Evolutionary conservation across 2,888 invertebrate genomes (phyloP).

Genomic region (Icerya purchasi): DNA sequence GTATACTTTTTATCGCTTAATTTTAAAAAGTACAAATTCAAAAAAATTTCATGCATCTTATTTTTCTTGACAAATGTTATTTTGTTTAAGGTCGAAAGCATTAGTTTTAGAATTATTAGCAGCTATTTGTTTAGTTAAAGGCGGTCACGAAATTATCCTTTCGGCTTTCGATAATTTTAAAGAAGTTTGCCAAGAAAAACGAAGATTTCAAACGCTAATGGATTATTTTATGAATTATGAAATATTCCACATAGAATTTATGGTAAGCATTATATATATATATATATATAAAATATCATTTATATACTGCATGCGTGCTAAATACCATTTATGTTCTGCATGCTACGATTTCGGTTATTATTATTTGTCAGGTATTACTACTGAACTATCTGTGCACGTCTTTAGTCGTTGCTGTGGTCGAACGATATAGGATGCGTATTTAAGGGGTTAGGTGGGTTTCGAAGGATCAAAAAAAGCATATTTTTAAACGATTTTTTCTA

Average conservation of each 20-base stretch:
- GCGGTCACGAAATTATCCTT: constrained; percentile 95
- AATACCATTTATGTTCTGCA: too few relatives aligned
- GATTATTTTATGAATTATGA: constrained; percentile 91
- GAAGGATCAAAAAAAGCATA: too few relatives aligned
- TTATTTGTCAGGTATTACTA: too few relatives aligned
- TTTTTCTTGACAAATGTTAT: constrained; percentile 9
- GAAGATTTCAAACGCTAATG: constrained; percentile 90
- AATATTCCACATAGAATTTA: constrained; percentile 92
- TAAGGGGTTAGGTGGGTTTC: too few relatives aligned
- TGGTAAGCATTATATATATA: constrained; percentile 38
- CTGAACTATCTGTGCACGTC: too few relatives aligned
- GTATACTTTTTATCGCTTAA: not conserved
- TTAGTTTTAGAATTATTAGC: constrained; percentile 88
- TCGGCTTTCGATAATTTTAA: constrained; percentile 96
- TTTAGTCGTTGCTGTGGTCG: too few relatives aligned
- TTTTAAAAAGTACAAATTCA: not conserved
- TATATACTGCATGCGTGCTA: too few relatives aligned
- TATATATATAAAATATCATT: too few relatives aligned
- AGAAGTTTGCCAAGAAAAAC: constrained; percentile 65
- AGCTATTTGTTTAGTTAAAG: constrained; percentile 94
- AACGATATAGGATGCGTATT: too few relatives aligned
- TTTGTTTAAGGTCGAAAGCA: constrained; percentile 65
- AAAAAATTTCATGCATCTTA: constrained; percentile 2
- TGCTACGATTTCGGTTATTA: too few relatives aligned
- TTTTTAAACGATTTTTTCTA: too few relatives aligned